phyloP scores from a whole-genome alignment of 2,797 vertebrate species.

The Tokudaia muenninki region DNA sequence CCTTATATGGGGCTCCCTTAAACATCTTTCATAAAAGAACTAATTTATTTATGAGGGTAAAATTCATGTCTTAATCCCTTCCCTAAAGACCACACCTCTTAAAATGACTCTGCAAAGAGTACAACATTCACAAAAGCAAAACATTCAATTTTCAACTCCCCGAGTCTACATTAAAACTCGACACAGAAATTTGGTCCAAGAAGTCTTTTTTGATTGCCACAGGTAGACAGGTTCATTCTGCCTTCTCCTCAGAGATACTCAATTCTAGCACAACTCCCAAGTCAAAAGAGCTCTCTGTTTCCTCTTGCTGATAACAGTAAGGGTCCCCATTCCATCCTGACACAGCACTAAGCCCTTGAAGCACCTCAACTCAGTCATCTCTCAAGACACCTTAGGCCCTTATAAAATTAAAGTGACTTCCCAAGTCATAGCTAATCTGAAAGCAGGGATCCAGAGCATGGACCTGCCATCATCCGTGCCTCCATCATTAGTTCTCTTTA shows the following conservation, averaged over 20 bases:
- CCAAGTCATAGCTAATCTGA: rapidly evolving
- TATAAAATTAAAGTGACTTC: neutral
- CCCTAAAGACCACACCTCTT: too few species aligned
- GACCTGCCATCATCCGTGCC: rapidly evolving
- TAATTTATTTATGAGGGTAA: neutral
- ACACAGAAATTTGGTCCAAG: rapidly evolving
- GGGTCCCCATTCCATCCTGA: neutral
- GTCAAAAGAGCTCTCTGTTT: neutral
- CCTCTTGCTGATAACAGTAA: neutral
- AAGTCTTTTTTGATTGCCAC: neutral
- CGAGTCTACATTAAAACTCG: neutral
- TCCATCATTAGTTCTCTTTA: neutral
- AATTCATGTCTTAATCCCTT: neutral
- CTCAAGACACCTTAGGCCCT: neutral
- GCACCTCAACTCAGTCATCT: neutral
- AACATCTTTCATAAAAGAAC: neutral
- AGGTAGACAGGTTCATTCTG: neutral
- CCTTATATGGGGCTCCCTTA: neutral
- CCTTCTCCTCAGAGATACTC: neutral
- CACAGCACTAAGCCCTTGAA: neutral
- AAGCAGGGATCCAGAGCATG: neutral
- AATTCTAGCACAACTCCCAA: neutral
- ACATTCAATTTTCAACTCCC: neutral
- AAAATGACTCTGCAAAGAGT: neutral
- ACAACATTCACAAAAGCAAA: neutral